Conservation (phyloP, 1,140 invertebrate species). For the Melitaea cinxia region DNA sequence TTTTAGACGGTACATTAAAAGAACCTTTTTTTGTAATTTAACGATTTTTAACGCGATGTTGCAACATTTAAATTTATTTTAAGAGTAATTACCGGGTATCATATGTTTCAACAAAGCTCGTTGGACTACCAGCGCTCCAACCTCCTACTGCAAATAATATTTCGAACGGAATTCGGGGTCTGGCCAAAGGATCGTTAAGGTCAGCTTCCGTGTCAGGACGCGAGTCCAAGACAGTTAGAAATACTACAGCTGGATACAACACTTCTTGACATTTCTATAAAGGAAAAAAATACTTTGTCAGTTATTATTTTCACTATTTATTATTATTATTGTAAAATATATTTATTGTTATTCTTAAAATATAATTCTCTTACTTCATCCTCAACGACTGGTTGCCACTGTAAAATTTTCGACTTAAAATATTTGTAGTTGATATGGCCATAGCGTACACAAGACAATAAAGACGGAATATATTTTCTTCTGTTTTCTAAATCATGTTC, state of each 20-base stretch:
- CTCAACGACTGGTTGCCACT: conserved; percentile 81
- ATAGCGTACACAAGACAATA: conserved; percentile 85
- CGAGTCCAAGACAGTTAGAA: conserved; percentile 78
- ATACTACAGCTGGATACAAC: conserved; percentile 78
- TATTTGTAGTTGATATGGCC: conserved; percentile 85
- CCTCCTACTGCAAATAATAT: conserved; percentile 89
- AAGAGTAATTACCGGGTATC: conserved; percentile 81
- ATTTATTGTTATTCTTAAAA: neutral
- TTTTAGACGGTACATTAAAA: neutral
- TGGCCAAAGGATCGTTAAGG: conserved; percentile 81
- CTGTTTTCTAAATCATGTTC: conserved; percentile 80
- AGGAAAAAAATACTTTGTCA: too few species aligned
- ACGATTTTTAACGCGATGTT: neutral
- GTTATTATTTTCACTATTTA: neutral
- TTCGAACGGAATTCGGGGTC: conserved; percentile 86
- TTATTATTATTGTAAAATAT: neutral
- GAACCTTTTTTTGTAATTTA: neutral
- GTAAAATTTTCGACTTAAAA: conserved; percentile 84
- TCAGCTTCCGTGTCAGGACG: conserved; percentile 82
- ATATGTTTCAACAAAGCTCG: conserved; percentile 90
- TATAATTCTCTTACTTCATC: conserved; percentile 72
- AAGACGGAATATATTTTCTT: conserved; percentile 79
- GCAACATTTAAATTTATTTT: neutral
- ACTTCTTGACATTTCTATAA: conserved; percentile 73
- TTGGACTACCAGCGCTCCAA: conserved; percentile 90